Base-by-base conservation (phyloP, 2,888 invertebrate species). In the Ophioninae sp. region DNA sequence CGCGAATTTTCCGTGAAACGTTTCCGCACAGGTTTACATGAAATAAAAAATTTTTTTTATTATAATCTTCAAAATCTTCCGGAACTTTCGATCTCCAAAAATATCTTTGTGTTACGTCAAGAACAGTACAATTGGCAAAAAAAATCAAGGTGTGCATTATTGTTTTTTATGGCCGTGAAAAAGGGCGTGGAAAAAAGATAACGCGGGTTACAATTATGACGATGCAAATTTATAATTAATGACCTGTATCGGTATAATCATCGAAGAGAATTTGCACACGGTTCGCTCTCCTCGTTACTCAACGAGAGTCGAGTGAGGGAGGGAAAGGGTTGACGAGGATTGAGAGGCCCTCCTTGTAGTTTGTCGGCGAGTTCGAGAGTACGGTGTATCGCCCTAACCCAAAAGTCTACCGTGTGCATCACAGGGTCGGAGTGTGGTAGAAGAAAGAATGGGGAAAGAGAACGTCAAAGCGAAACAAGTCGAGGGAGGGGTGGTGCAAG, bases 331-430 rank as follows among this genome's bases (percentile, higher is more conserved):
- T 37, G 39, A 7, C 30, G 57, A n/a, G 59, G 57, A 39, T 39
- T 72, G 59, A 21, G 70, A 20, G 23, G 23, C 59, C 30, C 67
- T 67, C 80, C 23, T 21, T 30, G 50, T 50, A 70, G 77, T 72
- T 81, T 77, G 77, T 50, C 77, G 56, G 56, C 57, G 78, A 78
- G 73, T 78, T 78, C 74, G 78, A 73, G 41, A 75, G 73, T 69
- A 10, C 56, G 21, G 62, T 74, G 69, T 69, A 78, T 74, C 78
- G 57, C 68, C 67, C 77, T 68, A 82, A 78, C 69, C 68, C 64
- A 74, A 82, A 82, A 78, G 73, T 78, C 78, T 78, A 64, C 62
- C 73, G 21, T 74, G 82, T 82, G 50, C 69, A 78, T 61, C 50
- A 78, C 73, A 74, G 69, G 20, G 57, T 68, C 62, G 41, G 20